Base-by-base conservation (phyloP, 2,888 invertebrate species). In the Amphipoea oculea region DNA sequence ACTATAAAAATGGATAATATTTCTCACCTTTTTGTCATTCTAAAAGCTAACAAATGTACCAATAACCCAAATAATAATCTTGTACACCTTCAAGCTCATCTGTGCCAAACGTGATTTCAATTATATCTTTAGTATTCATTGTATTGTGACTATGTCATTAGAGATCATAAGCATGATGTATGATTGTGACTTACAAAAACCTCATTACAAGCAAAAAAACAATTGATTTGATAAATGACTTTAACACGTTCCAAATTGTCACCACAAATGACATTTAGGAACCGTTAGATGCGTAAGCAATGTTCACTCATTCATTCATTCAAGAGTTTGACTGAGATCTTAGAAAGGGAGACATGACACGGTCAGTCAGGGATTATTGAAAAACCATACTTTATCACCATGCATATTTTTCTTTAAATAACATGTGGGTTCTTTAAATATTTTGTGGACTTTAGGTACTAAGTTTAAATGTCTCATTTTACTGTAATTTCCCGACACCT, bases 291-390 rank as follows among this genome's bases (percentile, higher is more conserved):
- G 68, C 54, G 75, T 78, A 54, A 74, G 84, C 60, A 60, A 66
- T 74, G 77, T 86, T 84, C 82, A 86, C 88, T 89, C 85, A 81
- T 63, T 62, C 54, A 66, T 88, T 88, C 86, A 82, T 67, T 62
- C 45, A 66, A 23, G n/a, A 72, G 48, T 54, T 57, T 20, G 20
- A 65, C 65, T 14, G 17, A n/a, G 87, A 84, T 60, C 36, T 60
- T 48, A 75, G 79, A 84, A 83, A 60, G 11, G 62, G 6, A 69
- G 63, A 72, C 67, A 40, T 71, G 73, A 45, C 65, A 67, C 36
- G 60, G 70, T 84, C 60, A 70, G 23, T 4, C 36, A 62, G 7
- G 29, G 60, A 83, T 83, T 67, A 82, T 45, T 67, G 5, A 45
- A 45, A 48, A 62, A 20, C 1, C 2, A 20, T 36, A n/a, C 29